Evolutionary conservation across 2,113 vertebrate species (phyloP), one percentile per base, ranked within the genome.

Genomic region (Seriola rivoliana): DNA sequence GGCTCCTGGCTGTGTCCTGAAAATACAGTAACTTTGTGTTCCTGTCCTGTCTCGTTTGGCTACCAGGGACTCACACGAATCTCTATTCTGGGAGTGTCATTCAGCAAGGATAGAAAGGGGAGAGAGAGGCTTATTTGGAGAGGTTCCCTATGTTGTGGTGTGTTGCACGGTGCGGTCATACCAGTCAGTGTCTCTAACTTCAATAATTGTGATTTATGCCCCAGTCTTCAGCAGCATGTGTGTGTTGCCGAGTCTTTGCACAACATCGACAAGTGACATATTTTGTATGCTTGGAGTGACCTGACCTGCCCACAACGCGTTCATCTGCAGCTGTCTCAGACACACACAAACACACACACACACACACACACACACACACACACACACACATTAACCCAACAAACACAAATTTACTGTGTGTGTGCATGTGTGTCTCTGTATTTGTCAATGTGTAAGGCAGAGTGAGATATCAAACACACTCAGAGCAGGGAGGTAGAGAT

Each of bases 181-280:
- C 73, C 82, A 91, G 93, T 83, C 87, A 87, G 84, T 83, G 81
- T 94, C 93, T 93, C 78, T 78, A 85, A 89, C 90, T 82, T 91
- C 90, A 90, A 84, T 95, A 93, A 95, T 94, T 93, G 91, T 94
- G 93, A 95, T 95, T 95, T 94, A 95, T 95, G 84, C 78, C 84
- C 78, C 52, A 74, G 92, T 85, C 89, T 91, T 93, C 85, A 48
- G 72, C 76, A 65, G 75, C 68, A 57, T 69, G 83, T 85, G 86
- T 75, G 76, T 86, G 88, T 85, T 81, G 84, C 72, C 17, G 82
- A 89, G 90, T 88, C 87, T 85, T 85, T 89, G 90, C 44, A 69
- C 78, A 66, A 83, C 82, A 72, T 75, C 78, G 48, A 92, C 74
- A 72, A 93, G 81, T 94, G 90, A 94, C 92, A 91, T 89, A 91